Conservation (phyloP, 2,113 vertebrate species). For the Athene cunicularia region DNA sequence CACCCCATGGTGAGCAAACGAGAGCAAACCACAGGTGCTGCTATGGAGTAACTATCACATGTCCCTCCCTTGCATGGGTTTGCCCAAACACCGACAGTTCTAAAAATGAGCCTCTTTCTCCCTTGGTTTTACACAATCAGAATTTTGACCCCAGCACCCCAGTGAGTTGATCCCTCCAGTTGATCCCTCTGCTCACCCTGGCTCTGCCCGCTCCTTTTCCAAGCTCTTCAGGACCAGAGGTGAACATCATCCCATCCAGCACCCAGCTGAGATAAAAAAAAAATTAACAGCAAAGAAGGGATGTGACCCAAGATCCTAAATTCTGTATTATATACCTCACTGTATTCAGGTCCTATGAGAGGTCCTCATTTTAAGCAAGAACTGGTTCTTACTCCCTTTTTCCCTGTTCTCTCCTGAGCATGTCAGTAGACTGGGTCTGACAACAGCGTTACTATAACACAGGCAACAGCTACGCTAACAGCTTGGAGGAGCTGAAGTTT, state of each 20-base stretch:
- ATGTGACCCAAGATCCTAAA: neutral
- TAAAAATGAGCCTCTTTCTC: neutral
- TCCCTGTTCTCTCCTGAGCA: neutral
- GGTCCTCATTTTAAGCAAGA: neutral
- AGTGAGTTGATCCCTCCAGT: neutral
- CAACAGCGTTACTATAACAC: slow-evolving; percentile 6
- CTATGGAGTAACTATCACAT: neutral
- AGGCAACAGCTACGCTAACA: slow-evolving; percentile 54
- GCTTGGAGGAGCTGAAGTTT: slow-evolving; percentile 66
- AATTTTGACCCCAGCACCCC: neutral
- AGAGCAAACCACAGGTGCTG: neutral
- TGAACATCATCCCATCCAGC: neutral
- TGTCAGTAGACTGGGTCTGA: neutral
- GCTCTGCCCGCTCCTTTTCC: neutral
- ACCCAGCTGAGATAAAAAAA: neutral
- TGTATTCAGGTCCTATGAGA: neutral
- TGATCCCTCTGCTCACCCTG: neutral
- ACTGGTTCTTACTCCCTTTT: neutral
- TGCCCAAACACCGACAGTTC: neutral
- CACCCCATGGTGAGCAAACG: neutral
- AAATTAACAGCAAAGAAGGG: neutral
- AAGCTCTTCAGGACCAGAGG: neutral
- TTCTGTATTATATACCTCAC: neutral
- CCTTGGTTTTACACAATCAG: neutral
- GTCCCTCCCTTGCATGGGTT: neutral